These are phyloP conservation scores for Aptenodytes patagonicus DNA, from an alignment of 2,113 vertebrate species.

Conservation along the genomic window DNA sequence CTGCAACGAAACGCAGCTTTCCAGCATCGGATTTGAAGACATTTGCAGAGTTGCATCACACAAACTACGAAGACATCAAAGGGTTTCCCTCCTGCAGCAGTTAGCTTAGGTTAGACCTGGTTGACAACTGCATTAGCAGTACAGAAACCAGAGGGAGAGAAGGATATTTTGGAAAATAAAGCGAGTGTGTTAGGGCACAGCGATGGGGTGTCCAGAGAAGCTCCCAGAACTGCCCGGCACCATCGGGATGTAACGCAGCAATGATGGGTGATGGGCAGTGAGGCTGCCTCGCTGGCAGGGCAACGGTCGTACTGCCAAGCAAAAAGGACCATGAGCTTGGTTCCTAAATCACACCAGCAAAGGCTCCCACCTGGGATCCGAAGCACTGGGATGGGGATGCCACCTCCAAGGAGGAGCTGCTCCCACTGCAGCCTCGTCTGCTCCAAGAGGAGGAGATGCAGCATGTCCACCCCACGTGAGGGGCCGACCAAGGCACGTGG, in stretches of 20 bases:
- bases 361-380: background rate
- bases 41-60: background rate
- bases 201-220: background rate
- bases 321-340: background rate
- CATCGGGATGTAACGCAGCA: accelerated
- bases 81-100: background rate
- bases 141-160: background rate
- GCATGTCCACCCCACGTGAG: accelerated
- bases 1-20: background rate
- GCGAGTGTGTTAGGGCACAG: accelerated
- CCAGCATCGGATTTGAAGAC: background rate
- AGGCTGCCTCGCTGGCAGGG: background rate
- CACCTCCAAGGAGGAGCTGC: background rate
- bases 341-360: background rate
- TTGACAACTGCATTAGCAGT: background rate
- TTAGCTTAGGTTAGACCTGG: background rate
- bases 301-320: accelerated
- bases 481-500: accelerated
- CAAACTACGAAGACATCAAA: background rate
- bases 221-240: background rate
- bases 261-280: background rate
- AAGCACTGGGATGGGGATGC: background rate
- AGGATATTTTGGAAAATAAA: background rate
- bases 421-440: no score
- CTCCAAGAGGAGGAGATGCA: background rate